Base-by-base conservation (phyloP, 2,888 invertebrate species). In the Scaptomyza flava region DNA sequence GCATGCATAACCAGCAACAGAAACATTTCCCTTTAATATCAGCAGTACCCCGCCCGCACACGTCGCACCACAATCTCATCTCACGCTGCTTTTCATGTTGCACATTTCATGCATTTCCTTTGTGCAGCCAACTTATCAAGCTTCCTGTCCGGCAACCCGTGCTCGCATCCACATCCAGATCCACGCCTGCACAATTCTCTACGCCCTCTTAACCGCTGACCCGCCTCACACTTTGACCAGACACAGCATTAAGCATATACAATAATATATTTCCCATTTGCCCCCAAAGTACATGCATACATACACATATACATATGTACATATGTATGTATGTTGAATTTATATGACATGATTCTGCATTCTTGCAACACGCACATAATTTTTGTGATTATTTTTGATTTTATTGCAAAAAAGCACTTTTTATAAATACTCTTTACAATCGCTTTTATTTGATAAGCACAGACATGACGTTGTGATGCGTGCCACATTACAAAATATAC, bases 81-180 rank as follows among this genome's bases (percentile, higher is more conserved):
- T 11, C 54, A 23, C 9, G n/a, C 50, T 17, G 62, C 79, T 64
- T 73, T 87, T 72, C 87, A 64, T 68, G 62, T 77, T 74, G 74
- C 77, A 74, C 75, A 89, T 76, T 79, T 79, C 84, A 74, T 88
- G 82, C 82, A 88, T 82, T 88, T 82, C 82, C 82, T 82, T 82
- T 82, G 88, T 88, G 73, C 88, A 68, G 80, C 69, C 83, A 87
- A 88, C 82, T 82, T 82, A 82, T 82, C 82, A 82, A 86, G 89
- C 77, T 88, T 82, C 82, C 82, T 82, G 82, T 82, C 86, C 79
- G 68, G 68, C 77, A 65, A 57, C 79, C 77, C 60, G 56, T 64
- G 57, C 53, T 43, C 43, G 11, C 65, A 41, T 38, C n/a, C 58
- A 54, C 12, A 30, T 68, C 46, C 61, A 57, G 34, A 47, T 31